These are phyloP conservation scores for Gryon sp. DNA, from an alignment of 1,140 invertebrate genomes.

Conservation along the genomic window DNA sequence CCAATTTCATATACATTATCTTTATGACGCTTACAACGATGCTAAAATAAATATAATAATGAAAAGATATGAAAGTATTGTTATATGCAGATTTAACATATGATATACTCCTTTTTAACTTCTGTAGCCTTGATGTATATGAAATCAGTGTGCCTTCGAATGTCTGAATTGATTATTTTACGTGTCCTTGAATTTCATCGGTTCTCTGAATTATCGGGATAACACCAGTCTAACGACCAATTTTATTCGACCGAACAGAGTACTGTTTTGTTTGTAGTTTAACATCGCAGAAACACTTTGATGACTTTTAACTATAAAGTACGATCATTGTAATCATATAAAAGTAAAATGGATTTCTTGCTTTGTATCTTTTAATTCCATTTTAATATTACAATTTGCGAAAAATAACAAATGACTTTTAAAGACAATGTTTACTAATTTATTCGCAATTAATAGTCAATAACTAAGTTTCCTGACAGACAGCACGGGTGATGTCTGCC, in stretches of 20 bases:
- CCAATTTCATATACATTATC: too few species aligned
- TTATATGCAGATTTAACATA: slow-evolving; percentile 34
- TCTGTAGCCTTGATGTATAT: slow-evolving; percentile 18
- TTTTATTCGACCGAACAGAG: slow-evolving; percentile 45
- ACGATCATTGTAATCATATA: too few species aligned
- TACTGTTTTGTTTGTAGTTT: slow-evolving; percentile 42
- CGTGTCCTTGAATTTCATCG: slow-evolving; percentile 39
- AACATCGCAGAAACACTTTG: too few species aligned
- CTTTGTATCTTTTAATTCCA: too few species aligned
- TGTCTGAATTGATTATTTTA: slow-evolving; percentile 32
- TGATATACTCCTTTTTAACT: slow-evolving; percentile 50
- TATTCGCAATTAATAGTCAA: slow-evolving; percentile 47
- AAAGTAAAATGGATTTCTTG: too few species aligned
- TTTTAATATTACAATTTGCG: too few species aligned
- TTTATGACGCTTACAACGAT: too few species aligned
- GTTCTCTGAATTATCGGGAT: slow-evolving; percentile 56
- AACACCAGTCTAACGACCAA: slow-evolving; percentile 56
- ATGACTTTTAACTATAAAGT: too few species aligned
- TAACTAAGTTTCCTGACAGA: slow-evolving; percentile 52
- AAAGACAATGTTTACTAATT: slow-evolving; percentile 17
- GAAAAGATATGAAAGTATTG: slow-evolving; percentile 34
- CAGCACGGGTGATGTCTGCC: slow-evolving; percentile 30
- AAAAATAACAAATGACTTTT: neutral
- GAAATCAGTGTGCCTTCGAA: slow-evolving; percentile 32
- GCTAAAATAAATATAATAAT: too few species aligned